phyloP scores from a whole-genome alignment of 2,113 vertebrate species.

The Heptranchias perlo region DNA sequence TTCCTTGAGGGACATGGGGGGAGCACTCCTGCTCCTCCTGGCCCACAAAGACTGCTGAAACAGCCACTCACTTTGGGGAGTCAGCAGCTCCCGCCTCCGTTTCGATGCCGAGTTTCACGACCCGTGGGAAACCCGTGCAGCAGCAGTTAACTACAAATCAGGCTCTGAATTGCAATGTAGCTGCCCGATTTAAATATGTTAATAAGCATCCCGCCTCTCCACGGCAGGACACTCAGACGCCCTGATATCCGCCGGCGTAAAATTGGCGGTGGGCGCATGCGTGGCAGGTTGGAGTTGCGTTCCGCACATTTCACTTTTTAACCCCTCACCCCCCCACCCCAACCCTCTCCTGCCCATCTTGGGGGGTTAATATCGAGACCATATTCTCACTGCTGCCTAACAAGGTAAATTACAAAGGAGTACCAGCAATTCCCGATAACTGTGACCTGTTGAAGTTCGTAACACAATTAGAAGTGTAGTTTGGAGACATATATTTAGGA shows the following conservation, averaged over 20 bases:
- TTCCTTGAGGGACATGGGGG: background rate
- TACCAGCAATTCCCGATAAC: background rate
- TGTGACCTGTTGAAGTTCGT: background rate
- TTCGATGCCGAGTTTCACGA: background rate
- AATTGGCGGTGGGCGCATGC: background rate
- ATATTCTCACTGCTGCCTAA: background rate
- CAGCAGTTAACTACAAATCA: background rate
- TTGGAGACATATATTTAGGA: background rate
- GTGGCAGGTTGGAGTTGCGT: background rate
- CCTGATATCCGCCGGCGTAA: background rate
- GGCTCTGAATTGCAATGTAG: background rate
- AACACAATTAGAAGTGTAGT: background rate
- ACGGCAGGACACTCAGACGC: background rate
- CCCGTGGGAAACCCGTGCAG: too few species aligned
- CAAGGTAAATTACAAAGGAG: background rate
- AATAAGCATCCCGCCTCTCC: background rate
- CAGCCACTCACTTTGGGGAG: background rate
- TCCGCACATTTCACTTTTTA: background rate
- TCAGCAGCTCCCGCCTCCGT: background rate
- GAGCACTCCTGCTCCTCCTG: background rate
- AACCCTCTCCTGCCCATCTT: background rate
- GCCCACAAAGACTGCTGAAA: background rate
- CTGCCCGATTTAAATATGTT: background rate
- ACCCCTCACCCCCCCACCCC: too few species aligned
- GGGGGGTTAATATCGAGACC: background rate